Percentiles rank a stretch among this genome's conserved stretches.
Evolutionary conservation across 2,113 vertebrate species (phyloP).

Genomic region (Helogale parvula): DNA sequence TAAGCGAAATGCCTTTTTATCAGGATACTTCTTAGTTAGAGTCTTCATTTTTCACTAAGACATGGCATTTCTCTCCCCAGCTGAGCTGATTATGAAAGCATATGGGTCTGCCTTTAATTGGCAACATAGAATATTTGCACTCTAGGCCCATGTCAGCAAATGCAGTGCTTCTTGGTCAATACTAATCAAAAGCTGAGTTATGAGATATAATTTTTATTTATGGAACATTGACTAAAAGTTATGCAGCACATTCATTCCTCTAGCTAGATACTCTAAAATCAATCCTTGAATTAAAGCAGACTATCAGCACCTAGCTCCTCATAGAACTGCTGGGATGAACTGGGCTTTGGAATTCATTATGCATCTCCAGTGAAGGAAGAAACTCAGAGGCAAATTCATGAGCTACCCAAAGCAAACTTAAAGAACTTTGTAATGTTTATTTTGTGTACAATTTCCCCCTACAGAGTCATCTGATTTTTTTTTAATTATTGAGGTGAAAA

Average conservation of each 20-base stretch:
- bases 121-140: not conserved
- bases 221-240: not conserved
- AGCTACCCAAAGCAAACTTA: not conserved
- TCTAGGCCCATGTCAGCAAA: not conserved
- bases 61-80: not conserved
- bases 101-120: not conserved
- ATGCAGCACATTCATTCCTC: not conserved
- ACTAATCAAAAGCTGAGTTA: slow-evolving; percentile 40
- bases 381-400: not conserved
- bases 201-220: slow-evolving; percentile 38
- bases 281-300: not conserved
- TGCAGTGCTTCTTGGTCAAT: slow-evolving; percentile 40
- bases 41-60: not conserved
- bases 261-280: not conserved
- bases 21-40: not conserved
- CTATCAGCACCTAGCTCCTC: not conserved
- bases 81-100: not conserved
- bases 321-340: not conserved
- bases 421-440: not conserved
- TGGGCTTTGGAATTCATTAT: not conserved
- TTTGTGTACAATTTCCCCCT: slow-evolving; percentile 4
- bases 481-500: not conserved
- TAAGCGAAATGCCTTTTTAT: not conserved
- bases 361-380: not conserved
- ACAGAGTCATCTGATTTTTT: not conserved